phyloP scores from a whole-genome alignment of 2,113 vertebrate genomes.

The Formicarius rufipectus region DNA sequence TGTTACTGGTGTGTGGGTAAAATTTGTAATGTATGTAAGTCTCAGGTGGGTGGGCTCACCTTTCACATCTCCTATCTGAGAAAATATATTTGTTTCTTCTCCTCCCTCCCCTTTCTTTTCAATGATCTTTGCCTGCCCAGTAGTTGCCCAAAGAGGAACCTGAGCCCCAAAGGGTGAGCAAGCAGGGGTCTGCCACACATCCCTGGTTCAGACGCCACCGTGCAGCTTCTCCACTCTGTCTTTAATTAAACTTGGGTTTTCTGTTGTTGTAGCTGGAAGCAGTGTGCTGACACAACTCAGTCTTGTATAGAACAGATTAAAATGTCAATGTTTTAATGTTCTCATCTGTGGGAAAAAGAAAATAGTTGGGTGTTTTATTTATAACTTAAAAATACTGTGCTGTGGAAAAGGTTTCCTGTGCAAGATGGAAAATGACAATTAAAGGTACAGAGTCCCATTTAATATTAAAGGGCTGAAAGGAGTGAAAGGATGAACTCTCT shows the following conservation, averaged over 20 bases:
- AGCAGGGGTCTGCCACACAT: background rate
- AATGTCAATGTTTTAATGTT: slow-evolving; percentile 79
- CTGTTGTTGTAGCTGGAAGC: slow-evolving; percentile 78
- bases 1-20: background rate
- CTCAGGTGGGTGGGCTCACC: background rate
- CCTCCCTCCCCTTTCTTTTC: background rate
- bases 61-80: background rate
- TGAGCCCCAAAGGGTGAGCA: slow-evolving; percentile 14
- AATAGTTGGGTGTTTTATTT: slow-evolving; percentile 77
- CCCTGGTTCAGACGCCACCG: slow-evolving; percentile 41
- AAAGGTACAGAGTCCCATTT: slow-evolving; percentile 61
- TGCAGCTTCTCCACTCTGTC: slow-evolving; percentile 65
- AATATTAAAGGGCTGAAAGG: background rate
- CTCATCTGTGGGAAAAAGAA: slow-evolving; percentile 77
- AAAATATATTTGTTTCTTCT: background rate
- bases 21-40: background rate
- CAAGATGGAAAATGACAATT: slow-evolving; percentile 59
- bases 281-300: slow-evolving; percentile 77
- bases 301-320: slow-evolving; percentile 79
- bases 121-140: background rate
- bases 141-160: background rate
- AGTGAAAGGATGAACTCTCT: background rate
- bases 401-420: slow-evolving; percentile 62
- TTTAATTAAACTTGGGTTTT: slow-evolving; percentile 79
- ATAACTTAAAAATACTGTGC: slow-evolving; percentile 68